Conservation (phyloP, 2,888 invertebrate genomes). For the Gandaritis pyraliata region DNA sequence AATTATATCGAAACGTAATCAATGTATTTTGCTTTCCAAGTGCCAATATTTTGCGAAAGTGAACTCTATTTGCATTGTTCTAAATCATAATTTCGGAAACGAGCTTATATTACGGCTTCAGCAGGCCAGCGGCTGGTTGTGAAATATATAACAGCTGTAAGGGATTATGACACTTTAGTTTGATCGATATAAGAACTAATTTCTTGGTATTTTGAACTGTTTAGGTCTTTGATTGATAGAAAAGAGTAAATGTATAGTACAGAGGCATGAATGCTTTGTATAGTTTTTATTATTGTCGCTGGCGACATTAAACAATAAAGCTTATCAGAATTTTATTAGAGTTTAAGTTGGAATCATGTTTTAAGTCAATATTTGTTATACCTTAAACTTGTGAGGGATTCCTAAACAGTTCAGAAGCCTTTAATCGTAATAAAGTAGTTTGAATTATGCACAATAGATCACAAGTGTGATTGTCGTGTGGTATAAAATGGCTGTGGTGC, state of each 20-base stretch:
- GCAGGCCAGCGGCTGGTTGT: conserved; percentile 67
- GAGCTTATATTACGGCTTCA: conserved; percentile 67
- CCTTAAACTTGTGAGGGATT: conserved; percentile 3
- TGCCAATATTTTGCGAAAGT: conserved; percentile 58
- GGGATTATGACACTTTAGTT: conserved; percentile 58
- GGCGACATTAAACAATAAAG: conserved; percentile 32
- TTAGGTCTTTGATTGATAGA: conserved; percentile 25
- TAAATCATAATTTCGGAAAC: conserved; percentile 53
- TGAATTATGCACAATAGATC: conserved; percentile 67
- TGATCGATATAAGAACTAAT: conserved; percentile 53
- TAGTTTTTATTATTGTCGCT: conserved; percentile 30
- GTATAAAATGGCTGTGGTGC: conserved; percentile 76
- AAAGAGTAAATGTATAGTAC: conserved; percentile 2
- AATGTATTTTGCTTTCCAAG: conserved; percentile 34
- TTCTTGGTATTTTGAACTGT: conserved; percentile 53
- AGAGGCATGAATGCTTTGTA: conserved; percentile 25
- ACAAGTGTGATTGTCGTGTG: conserved; percentile 62
- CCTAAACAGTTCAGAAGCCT: conserved; percentile 42
- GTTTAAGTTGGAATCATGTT: conserved; percentile 18
- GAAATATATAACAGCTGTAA: conserved; percentile 60
- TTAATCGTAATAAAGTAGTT: conserved; percentile 41
- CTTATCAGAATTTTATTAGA: conserved; percentile 19
- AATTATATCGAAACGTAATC: no score
- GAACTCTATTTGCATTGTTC: conserved; percentile 25
- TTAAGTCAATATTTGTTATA: conserved; percentile 17